Base-by-base conservation (phyloP, 2,797 vertebrate species). In the Tragopan temminckii region DNA sequence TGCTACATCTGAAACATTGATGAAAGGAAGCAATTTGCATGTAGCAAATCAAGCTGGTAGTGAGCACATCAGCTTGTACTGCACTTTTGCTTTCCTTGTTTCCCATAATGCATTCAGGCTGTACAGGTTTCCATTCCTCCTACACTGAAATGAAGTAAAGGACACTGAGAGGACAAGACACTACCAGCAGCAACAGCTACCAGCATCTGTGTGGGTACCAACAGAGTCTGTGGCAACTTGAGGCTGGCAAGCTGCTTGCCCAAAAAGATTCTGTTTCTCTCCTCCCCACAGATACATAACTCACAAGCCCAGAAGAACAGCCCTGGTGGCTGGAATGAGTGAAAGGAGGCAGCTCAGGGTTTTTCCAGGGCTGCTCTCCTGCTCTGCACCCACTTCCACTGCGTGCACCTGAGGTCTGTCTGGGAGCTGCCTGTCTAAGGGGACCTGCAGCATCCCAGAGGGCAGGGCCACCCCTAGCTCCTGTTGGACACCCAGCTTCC, bases 81-180 rank as follows among this genome's bases (percentile, higher is more conserved):
- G 67, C 62, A 80, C 19, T 68, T 93, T 14, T 85, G 23, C 71
- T 87, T 93, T 58, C 36, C 57, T 69, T 94, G 53, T 83, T 62
- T 48, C 57, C 35, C 33, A 8, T 46, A 7, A 27, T 2, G 3
- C 31, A 0, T 4, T 64, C 70, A 48, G 29, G 45, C 42, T 27
- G 16, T 12, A 20, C 64, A 53, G 33, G 24, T 61, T 77, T 81
- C 55, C 25, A 8, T 75, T 78, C 77, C 66, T 82, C 31, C 66
- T 69, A 46, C n/a, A 40, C 29, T 14, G 50, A 20, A 38, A 67
- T 2, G 69, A 35, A 76, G 13, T 14, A 5, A 53, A 48, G 78
- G 10, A 33, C 10, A 67, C 52, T 9, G 35, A 55, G 69, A 43
- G n/a, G 21, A 74, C 62, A 33, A 70, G 52, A 25, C 61, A 57